Evolutionary conservation across 2,113 vertebrate genomes (phyloP).

Genomic region (Odobenus rosmarus): DNA sequence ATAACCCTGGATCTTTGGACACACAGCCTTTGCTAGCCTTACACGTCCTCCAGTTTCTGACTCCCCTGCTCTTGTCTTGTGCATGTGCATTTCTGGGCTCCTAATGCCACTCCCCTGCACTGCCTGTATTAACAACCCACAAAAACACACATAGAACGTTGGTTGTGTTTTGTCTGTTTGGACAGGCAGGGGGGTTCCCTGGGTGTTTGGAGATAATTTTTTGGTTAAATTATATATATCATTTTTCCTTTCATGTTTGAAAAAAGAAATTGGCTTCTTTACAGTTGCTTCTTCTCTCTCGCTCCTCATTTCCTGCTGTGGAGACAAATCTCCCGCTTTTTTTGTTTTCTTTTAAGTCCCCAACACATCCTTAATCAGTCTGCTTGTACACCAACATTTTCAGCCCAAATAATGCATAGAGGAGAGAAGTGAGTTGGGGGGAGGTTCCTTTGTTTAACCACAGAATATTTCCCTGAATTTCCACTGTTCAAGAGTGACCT

Average conservation of each 20-base stretch:
- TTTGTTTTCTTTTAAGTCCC: neutral
- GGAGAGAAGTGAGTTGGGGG: neutral
- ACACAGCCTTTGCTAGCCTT: neutral
- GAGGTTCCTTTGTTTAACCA: neutral
- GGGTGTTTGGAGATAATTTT: slow-evolving; percentile 81
- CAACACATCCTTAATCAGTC: slow-evolving; percentile 49
- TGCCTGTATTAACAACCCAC: neutral
- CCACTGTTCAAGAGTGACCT: neutral
- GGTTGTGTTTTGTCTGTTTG: slow-evolving; percentile 59
- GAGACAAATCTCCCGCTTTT: slow-evolving; percentile 78
- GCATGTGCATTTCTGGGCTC: neutral
- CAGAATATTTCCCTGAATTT: slow-evolving; percentile 14
- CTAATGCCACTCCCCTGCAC: neutral
- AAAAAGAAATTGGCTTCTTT: slow-evolving; percentile 80
- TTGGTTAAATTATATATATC: slow-evolving; percentile 77
- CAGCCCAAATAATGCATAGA: neutral
- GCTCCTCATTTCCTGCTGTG: slow-evolving; percentile 81
- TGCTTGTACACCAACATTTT: slow-evolving; percentile 44
- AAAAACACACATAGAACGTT: slow-evolving; percentile 10
- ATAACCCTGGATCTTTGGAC: too few relatives aligned
- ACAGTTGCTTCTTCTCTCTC: slow-evolving; percentile 55
- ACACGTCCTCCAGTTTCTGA: fast-evolving
- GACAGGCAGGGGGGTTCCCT: slow-evolving; percentile 69
- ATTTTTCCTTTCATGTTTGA: slow-evolving; percentile 68
- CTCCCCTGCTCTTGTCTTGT: neutral